Base-by-base conservation (phyloP, 2,113 vertebrate genomes). In the Tachysurus vachellii region DNA sequence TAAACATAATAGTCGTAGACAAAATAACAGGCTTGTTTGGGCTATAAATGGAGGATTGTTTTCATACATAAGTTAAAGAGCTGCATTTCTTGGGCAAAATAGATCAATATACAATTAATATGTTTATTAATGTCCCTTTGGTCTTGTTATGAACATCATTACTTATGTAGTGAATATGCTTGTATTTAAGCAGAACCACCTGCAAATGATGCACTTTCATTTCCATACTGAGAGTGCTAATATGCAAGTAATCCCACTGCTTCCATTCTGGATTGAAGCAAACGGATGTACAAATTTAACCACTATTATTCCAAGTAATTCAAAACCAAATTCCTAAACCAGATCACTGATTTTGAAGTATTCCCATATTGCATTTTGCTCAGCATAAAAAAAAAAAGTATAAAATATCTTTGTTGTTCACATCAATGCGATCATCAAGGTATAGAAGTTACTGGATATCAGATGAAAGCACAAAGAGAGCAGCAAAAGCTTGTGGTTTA, bases 351-450 rank as follows among this genome's bases (percentile, higher is more conserved):
- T 50, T 50, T 44, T 1, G 44, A 23, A 1, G 44, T 54, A 77
- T 28, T 53, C 14, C 44, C 73, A 50, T 50, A 42, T 23, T n/a
- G 47, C 47, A n/a, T 17, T 5, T 13, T 77, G 13, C 26, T 54
- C 26, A 54, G 47, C 6, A 53, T 16, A 14, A n/a, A 23, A 50
- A 47, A 77, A 77, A 47, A 16, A 5, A 77, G 75, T 4, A 53
- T 28, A 17, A 77, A 54, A 53, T 16, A 53, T 5, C 21, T 50
- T 26, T 16, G 53, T 26, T 76, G 23, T 56, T 6, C 50, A 80
- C 54, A 31, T 80, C 79, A 80, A 59, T 42, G 79, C 42, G 79
- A 80, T 28, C 53, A 80, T 36, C 77, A 59, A 42, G 47, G 47
- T 50, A 50, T 50, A 50, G 47, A 50, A 36, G 28, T 59, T 59